A percentile compares a stretch with the other conserved stretches of the same genome.
Evolutionary conservation across 2,113 vertebrate species (phyloP).

Genomic region (Pseudopodoces humilis): DNA sequence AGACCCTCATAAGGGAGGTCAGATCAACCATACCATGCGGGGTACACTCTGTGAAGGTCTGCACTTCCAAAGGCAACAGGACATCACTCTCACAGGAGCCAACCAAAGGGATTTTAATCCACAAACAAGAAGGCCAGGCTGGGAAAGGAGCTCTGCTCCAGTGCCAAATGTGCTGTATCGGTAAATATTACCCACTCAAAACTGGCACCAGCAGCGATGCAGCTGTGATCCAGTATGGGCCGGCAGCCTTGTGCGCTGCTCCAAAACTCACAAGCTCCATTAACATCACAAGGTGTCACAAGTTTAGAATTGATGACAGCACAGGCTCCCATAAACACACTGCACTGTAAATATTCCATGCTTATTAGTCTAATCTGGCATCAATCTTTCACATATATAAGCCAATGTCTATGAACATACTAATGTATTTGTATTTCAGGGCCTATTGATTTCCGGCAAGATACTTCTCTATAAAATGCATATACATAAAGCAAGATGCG

Average conservation of each 20-base stretch:
- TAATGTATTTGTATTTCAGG: background rate
- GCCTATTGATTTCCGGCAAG: background rate
- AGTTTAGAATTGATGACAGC: background rate
- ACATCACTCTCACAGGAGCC: background rate
- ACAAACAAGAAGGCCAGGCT: background rate
- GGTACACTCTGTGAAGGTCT: background rate
- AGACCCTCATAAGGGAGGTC: background rate
- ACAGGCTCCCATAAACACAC: background rate
- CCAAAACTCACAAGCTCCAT: background rate
- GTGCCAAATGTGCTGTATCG: background rate
- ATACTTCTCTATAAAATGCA: background rate
- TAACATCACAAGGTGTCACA: background rate
- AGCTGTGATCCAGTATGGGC: background rate
- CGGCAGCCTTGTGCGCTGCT: background rate
- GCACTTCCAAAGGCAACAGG: background rate
- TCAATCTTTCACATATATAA: background rate
- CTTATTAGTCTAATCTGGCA: background rate
- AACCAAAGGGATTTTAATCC: background rate
- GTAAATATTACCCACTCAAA: background rate
- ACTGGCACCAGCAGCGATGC: background rate
- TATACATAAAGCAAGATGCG: background rate
- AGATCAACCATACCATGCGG: rapidly evolving
- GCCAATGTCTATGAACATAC: background rate
- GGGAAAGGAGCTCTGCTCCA: background rate
- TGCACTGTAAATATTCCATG: background rate